Evolutionary conservation across 2,113 vertebrate species (phyloP).

Genomic region (Etia nguti): DNA sequence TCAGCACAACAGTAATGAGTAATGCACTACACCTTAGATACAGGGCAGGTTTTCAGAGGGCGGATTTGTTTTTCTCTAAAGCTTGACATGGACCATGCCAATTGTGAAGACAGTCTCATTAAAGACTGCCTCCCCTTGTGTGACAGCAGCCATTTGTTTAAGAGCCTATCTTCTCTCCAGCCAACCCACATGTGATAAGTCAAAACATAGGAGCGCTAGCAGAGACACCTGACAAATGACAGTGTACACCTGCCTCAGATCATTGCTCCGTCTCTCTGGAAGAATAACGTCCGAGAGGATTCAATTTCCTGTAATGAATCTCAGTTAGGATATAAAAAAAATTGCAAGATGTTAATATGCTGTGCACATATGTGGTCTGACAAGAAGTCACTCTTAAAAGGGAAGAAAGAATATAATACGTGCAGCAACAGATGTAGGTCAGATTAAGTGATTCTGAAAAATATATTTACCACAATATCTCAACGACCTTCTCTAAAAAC

Average conservation of each 20-base stretch:
- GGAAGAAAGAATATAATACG: neutral
- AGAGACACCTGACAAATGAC: conserved; percentile 45
- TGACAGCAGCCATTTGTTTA: conserved; percentile 46
- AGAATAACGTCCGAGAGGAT: conserved; percentile 46
- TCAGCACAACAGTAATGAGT: neutral
- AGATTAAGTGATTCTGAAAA: conserved; percentile 10
- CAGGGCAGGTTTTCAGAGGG: neutral
- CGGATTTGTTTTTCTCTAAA: neutral
- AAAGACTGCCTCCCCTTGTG: conserved; percentile 31
- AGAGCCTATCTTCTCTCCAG: conserved; percentile 30
- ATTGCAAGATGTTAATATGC: neutral
- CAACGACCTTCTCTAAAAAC: neutral
- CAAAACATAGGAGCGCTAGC: neutral
- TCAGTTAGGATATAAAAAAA: neutral
- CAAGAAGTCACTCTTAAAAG: neutral
- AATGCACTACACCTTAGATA: neutral
- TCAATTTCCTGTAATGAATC: conserved; percentile 57
- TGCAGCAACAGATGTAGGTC: conserved; percentile 10
- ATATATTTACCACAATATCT: neutral
- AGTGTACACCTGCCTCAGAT: conserved; percentile 26
- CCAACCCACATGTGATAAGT: conserved; percentile 31
- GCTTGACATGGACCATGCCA: conserved; percentile 23
- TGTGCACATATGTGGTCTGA: neutral
- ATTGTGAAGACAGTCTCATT: conserved; percentile 46
- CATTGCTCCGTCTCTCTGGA: neutral